Evolutionary conservation across 2,113 vertebrate genomes (phyloP).

Genomic region (Ictalurus furcatus): DNA sequence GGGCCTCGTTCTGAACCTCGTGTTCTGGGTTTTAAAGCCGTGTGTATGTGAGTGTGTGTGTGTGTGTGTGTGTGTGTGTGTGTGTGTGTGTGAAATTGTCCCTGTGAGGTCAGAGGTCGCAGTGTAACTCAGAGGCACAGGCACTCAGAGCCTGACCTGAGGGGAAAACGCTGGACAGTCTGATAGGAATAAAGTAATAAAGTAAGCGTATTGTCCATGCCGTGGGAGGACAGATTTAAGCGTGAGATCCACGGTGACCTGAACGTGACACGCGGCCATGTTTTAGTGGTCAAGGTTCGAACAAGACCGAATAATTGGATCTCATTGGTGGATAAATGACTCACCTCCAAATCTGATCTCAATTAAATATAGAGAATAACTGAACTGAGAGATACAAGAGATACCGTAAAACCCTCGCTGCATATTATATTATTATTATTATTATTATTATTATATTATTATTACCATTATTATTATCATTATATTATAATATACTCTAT

Average conservation of each 20-base stretch:
- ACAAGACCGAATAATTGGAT: not conserved
- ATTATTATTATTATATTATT: too few species aligned
- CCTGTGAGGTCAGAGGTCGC: conserved; percentile 25
- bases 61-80: conserved; percentile 20
- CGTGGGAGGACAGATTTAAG: not conserved
- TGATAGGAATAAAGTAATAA: not conserved
- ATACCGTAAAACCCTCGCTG: not conserved
- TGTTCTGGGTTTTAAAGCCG: conserved; percentile 4
- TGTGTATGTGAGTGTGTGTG: conserved; percentile 20
- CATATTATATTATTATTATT: not conserved
- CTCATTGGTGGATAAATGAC: not conserved
- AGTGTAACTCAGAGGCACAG: too few species aligned
- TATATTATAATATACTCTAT: fast-evolving
- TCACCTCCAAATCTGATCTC: not conserved
- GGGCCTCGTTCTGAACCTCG: not conserved
- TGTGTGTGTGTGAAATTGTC: conserved; percentile 19
- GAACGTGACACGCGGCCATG: not conserved
- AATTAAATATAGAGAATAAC: not conserved
- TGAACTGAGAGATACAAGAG: not conserved
- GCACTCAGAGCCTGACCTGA: conserved; percentile 8
- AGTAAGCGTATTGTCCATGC: not conserved
- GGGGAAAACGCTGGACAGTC: conserved; percentile 34
- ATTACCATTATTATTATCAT: not conserved
- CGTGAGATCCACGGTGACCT: not conserved
- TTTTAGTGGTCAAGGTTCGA: not conserved